A percentile compares a stretch with the other conserved stretches of the same genome.
Conservation (phyloP, 2,888 invertebrate species). For the Coelopa pilipes region DNA sequence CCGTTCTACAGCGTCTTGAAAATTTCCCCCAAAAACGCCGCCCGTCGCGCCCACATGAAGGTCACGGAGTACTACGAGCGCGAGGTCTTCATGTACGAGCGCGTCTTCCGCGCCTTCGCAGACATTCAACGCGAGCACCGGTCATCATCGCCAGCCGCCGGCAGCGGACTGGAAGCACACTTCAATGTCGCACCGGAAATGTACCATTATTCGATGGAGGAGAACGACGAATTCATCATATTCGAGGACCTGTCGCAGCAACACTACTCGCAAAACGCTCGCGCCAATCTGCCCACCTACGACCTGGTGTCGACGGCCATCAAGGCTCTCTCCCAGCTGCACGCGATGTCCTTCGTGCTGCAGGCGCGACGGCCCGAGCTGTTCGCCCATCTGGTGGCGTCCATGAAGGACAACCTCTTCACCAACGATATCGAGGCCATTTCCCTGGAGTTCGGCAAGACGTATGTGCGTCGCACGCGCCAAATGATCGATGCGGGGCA, state of each 20-base stretch:
- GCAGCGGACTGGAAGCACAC: neutral
- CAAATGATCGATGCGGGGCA: constrained; percentile 47
- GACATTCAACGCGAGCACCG: constrained; percentile 1
- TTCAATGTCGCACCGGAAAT: constrained; percentile 51
- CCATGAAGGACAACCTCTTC: constrained; percentile 56
- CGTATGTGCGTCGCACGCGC: constrained; percentile 51
- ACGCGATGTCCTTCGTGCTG: constrained; percentile 68
- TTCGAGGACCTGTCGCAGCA: constrained; percentile 54
- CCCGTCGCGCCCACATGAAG: constrained; percentile 54
- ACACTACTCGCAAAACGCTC: constrained; percentile 52
- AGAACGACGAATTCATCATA: constrained; percentile 55
- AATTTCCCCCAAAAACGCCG: constrained; percentile 56
- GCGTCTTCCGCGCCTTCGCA: constrained; percentile 51
- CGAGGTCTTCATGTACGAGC: constrained; percentile 57
- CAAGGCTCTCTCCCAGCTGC: constrained; percentile 67
- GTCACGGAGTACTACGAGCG: constrained; percentile 56
- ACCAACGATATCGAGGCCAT: constrained; percentile 50
- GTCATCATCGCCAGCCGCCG: constrained; percentile 1
- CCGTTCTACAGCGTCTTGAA: constrained; percentile 50
- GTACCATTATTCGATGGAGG: constrained; percentile 47
- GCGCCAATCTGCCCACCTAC: constrained; percentile 61
- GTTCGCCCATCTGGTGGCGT: constrained; percentile 47
- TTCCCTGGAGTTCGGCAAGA: constrained; percentile 57
- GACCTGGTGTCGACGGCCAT: constrained; percentile 64
- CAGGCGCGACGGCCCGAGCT: constrained; percentile 52